Percentiles rank a stretch among this genome's conserved stretches.
These are phyloP conservation scores for Notamacropus eugenii DNA, from an alignment of 2,797 vertebrate genomes.

Conservation along the genomic window DNA sequence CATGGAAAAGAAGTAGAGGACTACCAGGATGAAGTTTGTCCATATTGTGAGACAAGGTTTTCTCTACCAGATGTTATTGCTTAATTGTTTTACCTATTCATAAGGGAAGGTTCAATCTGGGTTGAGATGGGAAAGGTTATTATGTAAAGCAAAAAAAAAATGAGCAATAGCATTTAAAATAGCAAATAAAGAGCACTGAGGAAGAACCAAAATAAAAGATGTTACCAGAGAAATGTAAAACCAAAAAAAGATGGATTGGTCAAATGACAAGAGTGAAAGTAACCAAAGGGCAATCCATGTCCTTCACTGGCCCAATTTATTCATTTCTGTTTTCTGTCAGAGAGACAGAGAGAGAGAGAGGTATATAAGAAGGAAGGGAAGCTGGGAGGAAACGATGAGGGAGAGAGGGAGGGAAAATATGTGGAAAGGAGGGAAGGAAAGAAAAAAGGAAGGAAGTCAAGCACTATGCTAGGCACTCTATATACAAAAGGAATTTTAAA, in stretches of 20 bases:
- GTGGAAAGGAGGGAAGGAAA: no score
- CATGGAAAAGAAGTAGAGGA: neutral
- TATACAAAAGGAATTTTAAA: neutral
- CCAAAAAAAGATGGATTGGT: neutral
- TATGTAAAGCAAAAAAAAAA: neutral
- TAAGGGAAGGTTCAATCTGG: neutral
- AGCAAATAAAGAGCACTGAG: neutral
- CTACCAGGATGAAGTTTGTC: neutral
- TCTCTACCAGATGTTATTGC: neutral
- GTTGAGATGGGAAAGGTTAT: neutral
- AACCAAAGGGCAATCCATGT: neutral
- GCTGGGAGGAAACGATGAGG: no score
- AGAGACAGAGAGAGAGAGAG: no score
- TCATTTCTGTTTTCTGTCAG: neutral
- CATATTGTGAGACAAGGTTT: neutral
- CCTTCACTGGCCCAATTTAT: neutral
- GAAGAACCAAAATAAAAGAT: neutral
- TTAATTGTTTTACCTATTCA: neutral
- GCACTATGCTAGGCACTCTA: neutral
- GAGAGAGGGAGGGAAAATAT: accelerated
- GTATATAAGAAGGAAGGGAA: neutral
- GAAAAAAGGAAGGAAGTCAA: neutral
- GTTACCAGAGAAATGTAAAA: neutral
- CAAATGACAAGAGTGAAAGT: neutral
- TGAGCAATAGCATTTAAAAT: neutral